A percentile compares a stretch with the other conserved stretches of the same genome.
phyloP scores from a whole-genome alignment of 2,888 invertebrate species.

The Brachypalpus laphriformis region DNA sequence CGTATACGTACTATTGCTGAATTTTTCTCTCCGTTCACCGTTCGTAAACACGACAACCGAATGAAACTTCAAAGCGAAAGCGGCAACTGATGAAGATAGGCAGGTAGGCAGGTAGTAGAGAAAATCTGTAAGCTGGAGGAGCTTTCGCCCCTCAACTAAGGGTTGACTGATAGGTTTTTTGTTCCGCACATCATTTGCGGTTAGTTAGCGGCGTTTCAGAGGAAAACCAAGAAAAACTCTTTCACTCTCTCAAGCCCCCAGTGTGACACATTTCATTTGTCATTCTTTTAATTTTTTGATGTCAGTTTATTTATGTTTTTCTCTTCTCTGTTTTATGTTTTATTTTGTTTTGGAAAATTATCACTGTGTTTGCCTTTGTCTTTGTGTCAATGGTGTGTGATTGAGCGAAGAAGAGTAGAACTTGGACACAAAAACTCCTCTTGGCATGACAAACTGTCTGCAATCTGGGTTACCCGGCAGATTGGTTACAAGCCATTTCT shows the following conservation, averaged over 20 bases:
- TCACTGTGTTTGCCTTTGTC: constrained; percentile 53
- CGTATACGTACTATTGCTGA: constrained; percentile 65
- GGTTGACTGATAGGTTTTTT: constrained; percentile 64
- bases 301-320: constrained; percentile 42
- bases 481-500: constrained; percentile 66
- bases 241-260: constrained; percentile 1
- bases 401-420: constrained; percentile 32
- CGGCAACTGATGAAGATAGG: constrained; percentile 3
- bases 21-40: constrained; percentile 33
- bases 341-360: constrained; percentile 33
- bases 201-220: constrained; percentile 59
- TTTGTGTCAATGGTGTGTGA: constrained; percentile 62
- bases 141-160: constrained; percentile 22
- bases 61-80: constrained; percentile 25
- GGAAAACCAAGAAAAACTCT: constrained; percentile 28
- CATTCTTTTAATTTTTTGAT: constrained; percentile 66
- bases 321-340: background rate
- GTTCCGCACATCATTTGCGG: constrained; percentile 62
- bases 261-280: constrained; percentile 64
- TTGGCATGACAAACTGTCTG: constrained; percentile 71
- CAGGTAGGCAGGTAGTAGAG: constrained; percentile 1
- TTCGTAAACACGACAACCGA: constrained; percentile 67
- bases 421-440: constrained; percentile 44
- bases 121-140: background rate
- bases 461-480: constrained; percentile 65